Conservation (phyloP, 1,140 invertebrate species). For the Stegodyphus dumicola region DNA sequence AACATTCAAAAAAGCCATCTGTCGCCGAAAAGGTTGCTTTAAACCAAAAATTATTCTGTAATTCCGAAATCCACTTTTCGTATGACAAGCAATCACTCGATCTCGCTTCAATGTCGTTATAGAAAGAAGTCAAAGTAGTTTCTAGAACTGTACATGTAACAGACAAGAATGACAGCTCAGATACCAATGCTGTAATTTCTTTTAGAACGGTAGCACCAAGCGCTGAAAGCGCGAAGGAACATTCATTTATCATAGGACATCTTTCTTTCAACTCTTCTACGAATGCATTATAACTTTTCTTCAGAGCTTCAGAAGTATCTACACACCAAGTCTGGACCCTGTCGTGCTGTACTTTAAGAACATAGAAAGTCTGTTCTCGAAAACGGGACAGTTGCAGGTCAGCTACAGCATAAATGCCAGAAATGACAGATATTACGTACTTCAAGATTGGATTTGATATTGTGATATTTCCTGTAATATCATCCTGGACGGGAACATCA, state of each 20-base stretch:
- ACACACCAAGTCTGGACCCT: not conserved
- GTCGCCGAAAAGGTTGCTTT: slow-evolving; percentile 7
- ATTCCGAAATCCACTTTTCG: not conserved
- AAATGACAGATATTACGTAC: slow-evolving; percentile 10
- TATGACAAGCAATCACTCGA: not conserved
- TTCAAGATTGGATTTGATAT: slow-evolving; percentile 2
- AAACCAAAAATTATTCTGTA: not conserved
- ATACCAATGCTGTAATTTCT: slow-evolving; percentile 8
- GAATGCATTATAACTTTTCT: slow-evolving; percentile 2
- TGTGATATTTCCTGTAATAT: not conserved
- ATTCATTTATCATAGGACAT: slow-evolving; percentile 44
- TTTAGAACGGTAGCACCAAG: not conserved
- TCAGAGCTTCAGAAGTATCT: slow-evolving; percentile 1
- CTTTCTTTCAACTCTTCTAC: slow-evolving; percentile 21
- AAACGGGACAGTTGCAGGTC: slow-evolving; percentile 16
- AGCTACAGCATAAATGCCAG: slow-evolving; percentile 12
- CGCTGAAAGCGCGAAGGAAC: not conserved
- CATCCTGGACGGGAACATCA: slow-evolving; percentile 53
- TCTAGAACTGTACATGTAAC: slow-evolving; percentile 11
- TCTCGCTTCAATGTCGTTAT: not conserved
- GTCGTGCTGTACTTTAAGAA: slow-evolving; percentile 5
- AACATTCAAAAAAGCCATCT: slow-evolving; percentile 20
- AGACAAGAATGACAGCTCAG: slow-evolving; percentile 22
- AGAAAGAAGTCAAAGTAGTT: not conserved
- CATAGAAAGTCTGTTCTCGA: not conserved